A percentile compares a stretch with the other conserved stretches of the same genome.
Evolutionary conservation across 2,888 invertebrate genomes (phyloP).

Genomic region (Archips crataeganus): DNA sequence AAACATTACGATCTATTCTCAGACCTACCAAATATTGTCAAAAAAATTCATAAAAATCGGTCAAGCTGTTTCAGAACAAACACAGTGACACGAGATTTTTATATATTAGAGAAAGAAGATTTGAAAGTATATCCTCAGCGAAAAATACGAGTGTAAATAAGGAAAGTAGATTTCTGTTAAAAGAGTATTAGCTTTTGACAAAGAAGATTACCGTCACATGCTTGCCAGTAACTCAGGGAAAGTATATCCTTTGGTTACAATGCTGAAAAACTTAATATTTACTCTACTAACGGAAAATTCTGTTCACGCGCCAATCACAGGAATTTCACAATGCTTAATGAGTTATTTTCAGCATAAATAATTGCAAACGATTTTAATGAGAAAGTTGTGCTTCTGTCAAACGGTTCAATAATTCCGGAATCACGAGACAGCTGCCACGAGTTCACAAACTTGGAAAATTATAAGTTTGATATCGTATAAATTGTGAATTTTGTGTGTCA

Average conservation of each 20-base stretch:
- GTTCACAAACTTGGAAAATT: conserved; percentile 24
- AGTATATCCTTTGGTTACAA: conserved; percentile 1
- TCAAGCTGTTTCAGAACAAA: too few relatives aligned
- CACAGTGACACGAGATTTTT: too few relatives aligned
- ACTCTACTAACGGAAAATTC: not conserved
- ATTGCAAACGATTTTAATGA: not conserved
- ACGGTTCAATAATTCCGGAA: conserved; percentile 12
- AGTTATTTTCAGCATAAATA: conserved; percentile 1
- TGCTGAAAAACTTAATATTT: not conserved
- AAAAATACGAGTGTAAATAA: not conserved
- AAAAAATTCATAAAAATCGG: too few relatives aligned
- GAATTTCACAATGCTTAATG: not conserved
- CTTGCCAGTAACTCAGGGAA: conserved; percentile 1
- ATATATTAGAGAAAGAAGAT: too few relatives aligned
- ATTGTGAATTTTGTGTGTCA: conserved; percentile 9
- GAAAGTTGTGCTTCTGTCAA: not conserved
- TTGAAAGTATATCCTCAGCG: too few relatives aligned
- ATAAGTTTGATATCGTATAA: conserved; percentile 19
- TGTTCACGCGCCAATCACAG: not conserved
- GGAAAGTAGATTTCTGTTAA: conserved; percentile 3
- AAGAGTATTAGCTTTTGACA: conserved; percentile 13
- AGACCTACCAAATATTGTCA: too few relatives aligned
- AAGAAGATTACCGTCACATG: conserved; percentile 23
- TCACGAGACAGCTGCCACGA: conserved; percentile 14
- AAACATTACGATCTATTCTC: too few relatives aligned